phyloP scores from a whole-genome alignment of 64 coral and sea anemone genomes.

The Porites australiensis region DNA sequence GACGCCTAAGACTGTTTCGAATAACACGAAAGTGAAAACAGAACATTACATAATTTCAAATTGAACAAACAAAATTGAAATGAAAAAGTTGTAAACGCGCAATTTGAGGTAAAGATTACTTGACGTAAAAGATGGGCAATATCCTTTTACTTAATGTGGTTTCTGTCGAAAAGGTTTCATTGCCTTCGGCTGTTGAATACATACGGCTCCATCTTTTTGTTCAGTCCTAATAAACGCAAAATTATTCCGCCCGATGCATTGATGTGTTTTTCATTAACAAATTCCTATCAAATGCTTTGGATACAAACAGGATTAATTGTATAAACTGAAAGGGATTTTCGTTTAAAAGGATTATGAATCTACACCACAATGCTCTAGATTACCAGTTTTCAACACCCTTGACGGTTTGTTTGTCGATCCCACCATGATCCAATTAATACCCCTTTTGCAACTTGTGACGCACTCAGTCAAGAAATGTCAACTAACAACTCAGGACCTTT shows the following conservation, averaged over 20 bases:
- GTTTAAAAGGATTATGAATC: neutral
- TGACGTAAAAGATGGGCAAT: no score
- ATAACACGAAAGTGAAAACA: neutral
- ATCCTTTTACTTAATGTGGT: no score
- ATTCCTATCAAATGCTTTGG: neutral
- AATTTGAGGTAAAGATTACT: no score
- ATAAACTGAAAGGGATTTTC: neutral
- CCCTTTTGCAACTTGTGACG: neutral
- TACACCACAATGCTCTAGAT: neutral
- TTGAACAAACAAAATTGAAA: no score
- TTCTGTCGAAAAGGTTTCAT: no score
- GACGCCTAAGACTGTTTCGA: neutral
- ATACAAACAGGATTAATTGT: neutral
- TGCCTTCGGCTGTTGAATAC: no score
- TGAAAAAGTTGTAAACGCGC: no score
- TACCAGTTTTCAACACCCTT: neutral
- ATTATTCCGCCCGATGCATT: neutral
- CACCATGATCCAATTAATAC: neutral
- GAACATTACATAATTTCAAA: neutral
- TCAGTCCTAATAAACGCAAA: no score
- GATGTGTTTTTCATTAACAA: neutral
- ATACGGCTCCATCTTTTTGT: no score
- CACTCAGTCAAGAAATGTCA: no score
- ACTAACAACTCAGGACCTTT: no score
- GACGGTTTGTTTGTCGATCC: neutral